Base-by-base conservation (phyloP, 2,888 invertebrate species). In the Chrysomela aeneicollis region DNA sequence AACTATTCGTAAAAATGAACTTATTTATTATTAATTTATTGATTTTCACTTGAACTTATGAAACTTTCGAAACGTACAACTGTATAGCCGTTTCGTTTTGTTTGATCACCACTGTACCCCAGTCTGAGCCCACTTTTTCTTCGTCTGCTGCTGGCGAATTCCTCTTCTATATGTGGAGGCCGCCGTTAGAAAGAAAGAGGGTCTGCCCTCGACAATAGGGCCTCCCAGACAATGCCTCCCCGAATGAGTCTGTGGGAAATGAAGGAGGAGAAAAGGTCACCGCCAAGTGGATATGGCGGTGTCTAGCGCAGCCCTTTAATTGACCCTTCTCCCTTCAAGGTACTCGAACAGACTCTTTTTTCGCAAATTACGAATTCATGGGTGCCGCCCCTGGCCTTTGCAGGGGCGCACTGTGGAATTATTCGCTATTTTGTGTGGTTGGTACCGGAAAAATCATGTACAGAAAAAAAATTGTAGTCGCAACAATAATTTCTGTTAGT, bases 241-340 rank as follows among this genome's bases (percentile, higher is more conserved):
- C 71, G 74, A 74, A 71, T 37, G 66, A 66, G 73, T 71, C 74
- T 76, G 74, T 76, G 76, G 74, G 76, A 76, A 72, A 72, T 71
- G 62, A 70, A 72, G 73, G 69, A 70, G 74, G 73, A 67, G 73
- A 71, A 71, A 70, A 73, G 72, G 73, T 71, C 71, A 61, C 67
- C 58, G 70, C 68, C 70, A 68, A 71, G 69, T 68, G 68, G 61
- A 62, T 61, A 3, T 54, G 54, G 46, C 46, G 52, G 57, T 50
- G 50, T 58, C 61, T 64, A 51, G 68, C 64, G 66, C 73, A 51
- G 68, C 64, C 66, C 73, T 73, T 71, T 74, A 73, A 74, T 74
- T 72, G 72, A 71, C 73, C 74, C 74, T 69, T 68, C 53, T 67
- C 57, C 21, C 55, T 22, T 52, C 17, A 12, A 18, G 22, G 66